Evolutionary conservation across 2,113 vertebrate species (phyloP).

Genomic region (Anarrhichthys ocellatus): DNA sequence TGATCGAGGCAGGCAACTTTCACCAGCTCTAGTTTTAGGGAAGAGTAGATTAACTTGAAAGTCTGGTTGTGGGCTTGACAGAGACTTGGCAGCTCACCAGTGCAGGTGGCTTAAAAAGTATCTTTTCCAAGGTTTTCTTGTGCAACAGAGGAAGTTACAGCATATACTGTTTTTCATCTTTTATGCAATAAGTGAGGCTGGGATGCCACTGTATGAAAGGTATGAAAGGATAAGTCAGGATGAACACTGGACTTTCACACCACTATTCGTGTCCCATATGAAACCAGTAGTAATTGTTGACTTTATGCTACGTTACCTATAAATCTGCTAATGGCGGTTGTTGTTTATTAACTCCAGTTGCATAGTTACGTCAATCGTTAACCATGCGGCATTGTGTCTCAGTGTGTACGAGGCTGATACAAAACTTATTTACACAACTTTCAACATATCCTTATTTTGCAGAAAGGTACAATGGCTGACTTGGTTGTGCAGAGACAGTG

Average conservation of each 20-base stretch:
- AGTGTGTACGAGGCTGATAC: too few species aligned
- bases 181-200: not conserved
- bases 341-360: too few species aligned
- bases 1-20: conserved; percentile 63
- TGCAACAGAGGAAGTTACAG: not conserved
- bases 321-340: too few species aligned
- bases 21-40: conserved; percentile 35
- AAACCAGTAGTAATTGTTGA: not conserved
- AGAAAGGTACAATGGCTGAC: too few species aligned
- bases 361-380: too few species aligned
- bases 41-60: conserved; percentile 60
- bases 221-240: too few species aligned
- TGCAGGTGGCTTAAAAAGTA: conserved; percentile 16
- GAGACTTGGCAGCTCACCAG: conserved; percentile 50
- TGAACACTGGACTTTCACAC: too few species aligned
- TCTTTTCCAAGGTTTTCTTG: conserved; percentile 6
- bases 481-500: too few species aligned
- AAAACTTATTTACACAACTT: too few species aligned
- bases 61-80: conserved; percentile 59
- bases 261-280: too few species aligned
- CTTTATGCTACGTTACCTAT: not conserved
- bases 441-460: too few species aligned
- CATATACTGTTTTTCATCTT: not conserved
- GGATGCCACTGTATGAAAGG: not conserved
- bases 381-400: too few species aligned